Evolutionary conservation across 2,888 invertebrate species (phyloP), one percentile per base, ranked within the genome.

Genomic region (Thumatha senex): DNA sequence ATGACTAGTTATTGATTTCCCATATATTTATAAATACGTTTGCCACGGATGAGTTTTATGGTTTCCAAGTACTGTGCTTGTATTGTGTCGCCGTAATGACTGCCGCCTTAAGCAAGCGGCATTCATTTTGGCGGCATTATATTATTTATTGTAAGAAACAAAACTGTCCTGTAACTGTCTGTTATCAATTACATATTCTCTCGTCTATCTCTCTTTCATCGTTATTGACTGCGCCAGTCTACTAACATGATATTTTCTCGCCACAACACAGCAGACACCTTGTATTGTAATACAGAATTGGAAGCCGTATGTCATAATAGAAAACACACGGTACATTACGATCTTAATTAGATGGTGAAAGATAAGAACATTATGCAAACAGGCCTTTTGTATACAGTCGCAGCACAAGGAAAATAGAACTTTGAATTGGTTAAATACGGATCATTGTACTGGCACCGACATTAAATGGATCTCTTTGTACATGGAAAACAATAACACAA

Each of bases 381-480:
- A 73, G 70, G 73, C 77, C 80, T 82, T 84, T 87, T 83, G 79
- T 80, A 65, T 70, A 72, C 57, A 63, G 65, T 60, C 71, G 71
- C 63, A 68, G 66, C 65, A 71, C 74, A 74, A 75, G 81, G 78
- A 87, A 87, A 88, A 87, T 86, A 73, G 81, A 63, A 64, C 74
- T 74, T 78, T 80, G 80, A 79, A 79, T 79, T 74, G 80, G 76
- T 77, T 82, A 80, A 82, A 82, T 77, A 80, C 82, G 77, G 76
- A 82, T 82, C 78, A 82, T 81, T 84, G 81, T 81, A 63, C 75
- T 75, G 74, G 78, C 80, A 78, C 74, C 72, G 77, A 74, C 78
- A 79, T 82, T 75, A 77, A 76, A 79, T 82, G 82, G 80, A 84
- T 81, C 78, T 77, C 83, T 81, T 85, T 86, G 86, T 85, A 77